Base-by-base conservation (phyloP, 1,140 invertebrate genomes). In the Drosophila oshimai region DNA sequence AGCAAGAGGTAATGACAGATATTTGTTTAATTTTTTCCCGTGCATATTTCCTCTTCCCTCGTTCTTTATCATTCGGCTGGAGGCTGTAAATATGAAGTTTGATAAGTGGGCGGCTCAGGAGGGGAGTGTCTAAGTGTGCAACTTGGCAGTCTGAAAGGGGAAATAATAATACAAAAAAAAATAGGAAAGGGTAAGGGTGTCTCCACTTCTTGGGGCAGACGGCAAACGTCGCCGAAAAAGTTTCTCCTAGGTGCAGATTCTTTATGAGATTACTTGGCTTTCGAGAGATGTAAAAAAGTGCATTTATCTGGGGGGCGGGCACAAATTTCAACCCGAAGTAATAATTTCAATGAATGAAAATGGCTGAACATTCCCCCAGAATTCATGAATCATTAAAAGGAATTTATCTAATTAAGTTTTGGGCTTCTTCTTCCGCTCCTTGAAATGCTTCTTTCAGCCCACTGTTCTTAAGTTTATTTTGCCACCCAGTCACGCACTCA, bases 21-120 rank as follows among this genome's bases (percentile, higher is more conserved):
- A 12, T 42, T n/a, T n/a, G n/a, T n/a, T n/a, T n/a, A n/a, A n/a
- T n/a, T 51, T 45, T 33, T 10, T 6, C 18, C n/a, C 1, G 28
- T 47, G 33, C 24, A 22, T 9, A 22, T 33, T 58, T 62, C n/a
- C 3, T 15, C 13, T 39, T 62, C 15, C 13, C 61, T 13, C 41
- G 22, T 20, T 34, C 31, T 22, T 15, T 70, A 15, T 31, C 18
- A 28, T 33, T 39, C 15, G 41, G 13, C 15, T 44, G 57, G 51
- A 86, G 64, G 86, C 75, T 67, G 80, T 86, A 84, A 84, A 84
- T 84, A 84, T 84, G 65, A 84, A 84, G 70, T 84, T 79, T 86
- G 80, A 79, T 86, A 84, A 84, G 80, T 86, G 74, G 79, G 55
- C 47, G 42, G 68, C 28, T 39, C 34, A 4, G n/a, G 13, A 17